phyloP scores from a whole-genome alignment of 2,113 vertebrate species.

The Thalassoma bifasciatum region DNA sequence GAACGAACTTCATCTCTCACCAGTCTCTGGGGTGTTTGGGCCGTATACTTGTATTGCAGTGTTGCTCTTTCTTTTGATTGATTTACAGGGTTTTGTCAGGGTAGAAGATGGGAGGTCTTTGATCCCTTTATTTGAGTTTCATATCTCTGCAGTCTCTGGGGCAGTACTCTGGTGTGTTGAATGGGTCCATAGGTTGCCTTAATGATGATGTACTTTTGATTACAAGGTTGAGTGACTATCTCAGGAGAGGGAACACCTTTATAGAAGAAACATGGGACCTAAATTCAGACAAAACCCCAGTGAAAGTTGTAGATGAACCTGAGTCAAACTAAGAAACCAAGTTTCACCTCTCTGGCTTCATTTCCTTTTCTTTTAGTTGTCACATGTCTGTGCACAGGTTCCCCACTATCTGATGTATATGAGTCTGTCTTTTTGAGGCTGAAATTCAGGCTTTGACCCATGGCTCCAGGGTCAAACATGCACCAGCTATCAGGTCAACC shows the following conservation, averaged over 20 bases:
- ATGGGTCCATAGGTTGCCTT: conserved; percentile 22
- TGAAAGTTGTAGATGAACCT: neutral
- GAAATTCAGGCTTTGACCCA: conserved; percentile 1
- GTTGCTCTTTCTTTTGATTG: conserved; percentile 64
- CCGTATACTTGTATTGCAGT: conserved; percentile 16
- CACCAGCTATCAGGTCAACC: conserved; percentile 35
- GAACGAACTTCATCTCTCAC: conserved; percentile 57
- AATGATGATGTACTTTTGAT: conserved; percentile 46
- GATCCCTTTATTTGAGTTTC: conserved; percentile 47
- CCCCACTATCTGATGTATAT: neutral
- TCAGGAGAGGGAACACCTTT: conserved; percentile 25
- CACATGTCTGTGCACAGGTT: conserved; percentile 19
- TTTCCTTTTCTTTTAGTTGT: neutral
- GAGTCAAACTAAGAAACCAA: neutral
- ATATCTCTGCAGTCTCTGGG: conserved; percentile 21
- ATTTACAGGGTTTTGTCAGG: conserved; percentile 57
- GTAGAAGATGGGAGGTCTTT: conserved; percentile 32
- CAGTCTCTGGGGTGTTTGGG: conserved; percentile 34
- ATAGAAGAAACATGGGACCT: neutral
- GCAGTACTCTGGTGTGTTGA: neutral
- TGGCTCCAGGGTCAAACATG: conserved; percentile 24
- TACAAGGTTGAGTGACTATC: conserved; percentile 14
- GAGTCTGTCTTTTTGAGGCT: neutral
- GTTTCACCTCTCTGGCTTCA: neutral
- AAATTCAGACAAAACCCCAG: neutral